These are phyloP conservation scores for Sminthurides aquaticus DNA, from an alignment of 2,888 invertebrate genomes.

Conservation along the genomic window DNA sequence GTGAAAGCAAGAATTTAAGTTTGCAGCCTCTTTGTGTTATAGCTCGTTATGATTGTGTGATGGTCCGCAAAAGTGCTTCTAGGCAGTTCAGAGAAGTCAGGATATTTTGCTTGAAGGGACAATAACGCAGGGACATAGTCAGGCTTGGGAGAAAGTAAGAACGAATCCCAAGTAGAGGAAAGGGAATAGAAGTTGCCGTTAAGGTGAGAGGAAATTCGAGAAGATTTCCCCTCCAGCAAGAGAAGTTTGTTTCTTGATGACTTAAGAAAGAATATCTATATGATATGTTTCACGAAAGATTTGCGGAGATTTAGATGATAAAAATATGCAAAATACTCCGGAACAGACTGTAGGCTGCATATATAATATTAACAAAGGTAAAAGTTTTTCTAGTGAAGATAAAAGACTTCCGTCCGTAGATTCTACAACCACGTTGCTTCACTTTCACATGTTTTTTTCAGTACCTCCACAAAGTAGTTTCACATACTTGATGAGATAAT, in stretches of 20 bases:
- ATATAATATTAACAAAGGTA: constrained; percentile 15
- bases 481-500: constrained; percentile 19
- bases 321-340: constrained; percentile 11
- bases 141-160: too few species aligned
- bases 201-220: not conserved
- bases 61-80: too few species aligned
- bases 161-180: too few species aligned
- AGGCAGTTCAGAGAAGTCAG: too few species aligned
- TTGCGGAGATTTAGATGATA: not conserved
- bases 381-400: not conserved
- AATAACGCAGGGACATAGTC: too few species aligned
- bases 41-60: too few species aligned
- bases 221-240: not conserved
- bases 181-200: too few species aligned
- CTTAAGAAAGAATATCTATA: not conserved
- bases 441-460: not conserved
- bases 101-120: too few species aligned
- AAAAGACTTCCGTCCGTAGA: constrained; percentile 7
- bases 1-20: too few species aligned
- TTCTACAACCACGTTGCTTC: constrained; percentile 6
- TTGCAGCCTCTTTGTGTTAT: too few species aligned
- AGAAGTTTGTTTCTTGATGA: not conserved
- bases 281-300: not conserved
- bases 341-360: constrained; percentile 9
- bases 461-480: not conserved